Conservation (phyloP, 2,888 invertebrate genomes). For the Lithophane leautieri region DNA sequence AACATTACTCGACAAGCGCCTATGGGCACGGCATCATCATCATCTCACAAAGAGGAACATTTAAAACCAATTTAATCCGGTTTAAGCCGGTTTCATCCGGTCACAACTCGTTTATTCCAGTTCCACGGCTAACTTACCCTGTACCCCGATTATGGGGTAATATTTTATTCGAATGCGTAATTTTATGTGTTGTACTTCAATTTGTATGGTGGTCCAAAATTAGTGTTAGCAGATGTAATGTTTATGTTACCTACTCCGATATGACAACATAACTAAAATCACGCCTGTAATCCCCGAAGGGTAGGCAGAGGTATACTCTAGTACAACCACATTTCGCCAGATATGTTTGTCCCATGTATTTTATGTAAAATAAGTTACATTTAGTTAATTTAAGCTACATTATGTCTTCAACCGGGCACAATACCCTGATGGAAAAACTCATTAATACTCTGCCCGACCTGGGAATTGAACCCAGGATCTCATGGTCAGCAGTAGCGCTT, state of each 20-base stretch:
- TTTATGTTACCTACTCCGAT: neutral
- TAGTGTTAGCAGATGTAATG: neutral
- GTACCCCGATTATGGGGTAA: conserved; percentile 37
- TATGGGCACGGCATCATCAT: conserved; percentile 26
- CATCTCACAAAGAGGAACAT: conserved; percentile 50
- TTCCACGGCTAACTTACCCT: conserved; percentile 47
- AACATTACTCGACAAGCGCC: conserved; percentile 36
- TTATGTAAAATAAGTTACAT: too few relatives aligned
- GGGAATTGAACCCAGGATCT: too few relatives aligned
- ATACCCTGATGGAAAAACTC: too few relatives aligned
- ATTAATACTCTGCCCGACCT: too few relatives aligned
- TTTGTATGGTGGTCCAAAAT: conserved; percentile 28
- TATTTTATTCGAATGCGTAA: conserved; percentile 43
- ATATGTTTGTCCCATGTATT: too few relatives aligned
- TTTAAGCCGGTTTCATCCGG: conserved; percentile 49
- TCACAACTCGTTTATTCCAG: conserved; percentile 56
- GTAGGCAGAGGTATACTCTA: too few relatives aligned
- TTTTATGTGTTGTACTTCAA: conserved; percentile 44
- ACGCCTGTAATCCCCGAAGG: too few relatives aligned
- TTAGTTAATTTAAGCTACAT: too few relatives aligned
- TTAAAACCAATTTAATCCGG: conserved; percentile 57
- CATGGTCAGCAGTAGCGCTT: too few relatives aligned
- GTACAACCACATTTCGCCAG: too few relatives aligned
- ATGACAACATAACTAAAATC: too few relatives aligned
- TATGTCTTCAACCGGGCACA: too few relatives aligned